Evolutionary conservation across 2,888 invertebrate species (phyloP).

Genomic region (Harpalus rubripes): DNA sequence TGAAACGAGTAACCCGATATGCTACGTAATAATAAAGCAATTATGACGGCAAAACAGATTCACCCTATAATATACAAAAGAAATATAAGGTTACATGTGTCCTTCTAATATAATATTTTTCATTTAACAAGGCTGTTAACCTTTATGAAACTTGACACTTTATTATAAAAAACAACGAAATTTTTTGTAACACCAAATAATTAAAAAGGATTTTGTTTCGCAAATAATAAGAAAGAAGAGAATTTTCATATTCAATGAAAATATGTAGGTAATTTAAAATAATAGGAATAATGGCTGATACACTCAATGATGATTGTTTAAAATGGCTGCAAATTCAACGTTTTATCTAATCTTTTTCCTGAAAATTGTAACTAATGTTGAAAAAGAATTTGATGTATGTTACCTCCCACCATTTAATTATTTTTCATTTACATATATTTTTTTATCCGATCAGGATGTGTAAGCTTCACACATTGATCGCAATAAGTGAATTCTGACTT

Average conservation of each 20-base stretch:
- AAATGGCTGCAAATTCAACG: too few relatives aligned
- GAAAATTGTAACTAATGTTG: too few relatives aligned
- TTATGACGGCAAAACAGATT: slow-evolving; percentile 26
- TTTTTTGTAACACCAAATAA: neutral
- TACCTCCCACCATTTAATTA: too few relatives aligned
- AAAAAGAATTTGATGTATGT: too few relatives aligned
- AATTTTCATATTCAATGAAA: neutral
- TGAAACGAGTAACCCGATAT: slow-evolving; percentile 13
- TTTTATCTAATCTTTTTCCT: too few relatives aligned
- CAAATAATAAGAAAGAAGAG: neutral
- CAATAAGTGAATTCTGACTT: too few relatives aligned
- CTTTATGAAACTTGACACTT: slow-evolving; percentile 38
- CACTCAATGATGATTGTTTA: too few relatives aligned
- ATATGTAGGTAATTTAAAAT: neutral
- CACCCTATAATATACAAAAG: slow-evolving; percentile 33
- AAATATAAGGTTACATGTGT: slow-evolving; percentile 36
- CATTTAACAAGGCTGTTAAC: slow-evolving; percentile 39
- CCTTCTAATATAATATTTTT: slow-evolving; percentile 23
- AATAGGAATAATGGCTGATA: too few relatives aligned
- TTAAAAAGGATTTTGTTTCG: neutral
- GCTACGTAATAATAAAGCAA: slow-evolving; percentile 24
- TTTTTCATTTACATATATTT: too few relatives aligned
- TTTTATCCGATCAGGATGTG: too few relatives aligned
- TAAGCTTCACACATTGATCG: too few relatives aligned
- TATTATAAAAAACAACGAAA: slow-evolving; percentile 17